Evolutionary conservation across 2,113 vertebrate species (phyloP).

Genomic region (Aphelocoma coerulescens): DNA sequence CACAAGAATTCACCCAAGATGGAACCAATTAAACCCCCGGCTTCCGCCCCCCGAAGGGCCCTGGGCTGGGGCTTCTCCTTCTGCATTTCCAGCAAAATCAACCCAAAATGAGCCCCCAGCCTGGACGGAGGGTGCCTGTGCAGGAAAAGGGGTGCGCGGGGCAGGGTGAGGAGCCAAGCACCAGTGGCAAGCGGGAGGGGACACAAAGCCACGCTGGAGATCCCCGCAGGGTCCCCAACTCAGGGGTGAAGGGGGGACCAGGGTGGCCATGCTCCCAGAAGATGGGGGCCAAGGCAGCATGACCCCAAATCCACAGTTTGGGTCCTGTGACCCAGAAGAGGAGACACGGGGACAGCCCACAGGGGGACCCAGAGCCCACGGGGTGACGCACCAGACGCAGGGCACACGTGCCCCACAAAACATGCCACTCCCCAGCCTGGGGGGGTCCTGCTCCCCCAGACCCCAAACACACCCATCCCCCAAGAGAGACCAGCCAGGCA

Average conservation of each 20-base stretch:
- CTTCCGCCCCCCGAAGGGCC: constrained; percentile 41
- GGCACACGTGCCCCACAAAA: background rate
- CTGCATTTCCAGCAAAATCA: background rate
- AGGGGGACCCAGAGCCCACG: fast-evolving
- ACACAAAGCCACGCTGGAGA: background rate
- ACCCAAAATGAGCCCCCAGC: background rate
- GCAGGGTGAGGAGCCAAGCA: background rate
- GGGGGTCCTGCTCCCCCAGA: background rate
- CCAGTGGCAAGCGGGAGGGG: background rate
- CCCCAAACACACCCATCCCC: background rate
- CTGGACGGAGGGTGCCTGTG: background rate
- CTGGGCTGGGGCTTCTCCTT: background rate
- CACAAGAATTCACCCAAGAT: constrained; percentile 56
- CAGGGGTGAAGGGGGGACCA: fast-evolving
- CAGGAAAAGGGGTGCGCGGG: fast-evolving
- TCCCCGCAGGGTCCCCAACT: fast-evolving
- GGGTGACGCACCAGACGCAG: background rate
- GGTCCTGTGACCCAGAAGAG: background rate
- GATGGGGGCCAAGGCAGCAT: fast-evolving
- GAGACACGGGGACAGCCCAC: fast-evolving
- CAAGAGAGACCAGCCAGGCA: background rate
- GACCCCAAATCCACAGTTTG: background rate
- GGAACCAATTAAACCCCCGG: constrained; percentile 56
- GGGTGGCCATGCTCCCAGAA: background rate
- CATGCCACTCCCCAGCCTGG: background rate